phyloP scores from a whole-genome alignment of 2,113 vertebrate species.

The Amphilophus citrinellus region DNA sequence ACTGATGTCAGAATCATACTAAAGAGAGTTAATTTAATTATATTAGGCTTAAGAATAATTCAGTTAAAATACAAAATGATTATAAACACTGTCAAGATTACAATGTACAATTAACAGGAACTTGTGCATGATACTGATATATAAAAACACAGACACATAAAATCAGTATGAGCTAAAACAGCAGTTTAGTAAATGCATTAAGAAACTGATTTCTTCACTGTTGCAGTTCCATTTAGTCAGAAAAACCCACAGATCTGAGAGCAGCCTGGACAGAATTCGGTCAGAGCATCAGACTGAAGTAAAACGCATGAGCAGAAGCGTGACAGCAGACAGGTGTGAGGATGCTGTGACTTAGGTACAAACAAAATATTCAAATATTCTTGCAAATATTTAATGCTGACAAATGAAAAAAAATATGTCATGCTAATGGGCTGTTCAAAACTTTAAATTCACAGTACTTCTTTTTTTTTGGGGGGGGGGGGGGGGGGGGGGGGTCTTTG shows the following conservation, averaged over 20 bases:
- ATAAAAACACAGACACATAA: neutral
- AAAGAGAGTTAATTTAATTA: constrained; percentile 46
- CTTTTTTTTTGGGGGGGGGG: neutral
- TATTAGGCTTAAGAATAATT: neutral
- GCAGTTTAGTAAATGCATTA: neutral
- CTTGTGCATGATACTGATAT: constrained; percentile 10
- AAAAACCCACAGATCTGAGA: constrained; percentile 21
- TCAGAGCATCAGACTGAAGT: neutral
- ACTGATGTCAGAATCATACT: neutral
- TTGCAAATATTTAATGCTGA: neutral
- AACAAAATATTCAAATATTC: neutral
- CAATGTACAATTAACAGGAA: constrained; percentile 30
- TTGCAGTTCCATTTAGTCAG: neutral
- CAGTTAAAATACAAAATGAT: constrained; percentile 46
- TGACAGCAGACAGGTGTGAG: neutral
- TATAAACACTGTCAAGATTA: constrained; percentile 40
- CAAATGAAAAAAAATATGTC: neutral
- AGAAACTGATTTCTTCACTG: neutral
- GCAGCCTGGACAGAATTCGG: constrained; percentile 20
- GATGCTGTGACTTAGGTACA: neutral
- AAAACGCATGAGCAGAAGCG: neutral
- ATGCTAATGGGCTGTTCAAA: neutral
- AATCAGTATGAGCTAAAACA: neutral
- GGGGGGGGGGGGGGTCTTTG: neutral
- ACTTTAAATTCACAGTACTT: neutral